Base-by-base conservation (phyloP, 92 coral and sea anemone species). In the Palythoa grandiflora region DNA sequence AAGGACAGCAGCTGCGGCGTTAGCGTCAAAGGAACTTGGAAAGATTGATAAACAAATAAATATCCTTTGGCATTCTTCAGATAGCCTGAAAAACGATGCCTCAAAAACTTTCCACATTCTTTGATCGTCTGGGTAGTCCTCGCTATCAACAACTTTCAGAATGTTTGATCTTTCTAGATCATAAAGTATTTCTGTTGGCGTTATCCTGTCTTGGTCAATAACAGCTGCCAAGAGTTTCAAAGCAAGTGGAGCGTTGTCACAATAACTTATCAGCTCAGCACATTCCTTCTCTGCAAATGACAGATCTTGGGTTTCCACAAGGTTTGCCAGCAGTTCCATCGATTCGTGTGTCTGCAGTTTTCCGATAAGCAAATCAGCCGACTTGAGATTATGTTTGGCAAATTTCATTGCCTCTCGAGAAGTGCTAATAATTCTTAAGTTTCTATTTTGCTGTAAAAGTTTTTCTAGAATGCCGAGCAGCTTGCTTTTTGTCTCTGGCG, bases 101-200 rank as follows among this genome's bases (percentile, higher is more conserved):
- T 83, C 76, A 19, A 83, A 60, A 36, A 83, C 35, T 15, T 83
- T 83, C n/a, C 16, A 9, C 59, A 83, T 40, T 65, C 76, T 83
- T 3, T 28, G 75, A 28, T 61, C 87, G 37, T 65, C 87, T 66
- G 87, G 87, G 55, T 40, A 19, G 87, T 65, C 87, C 28, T 47
- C 75, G n/a, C 3, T 52, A 39, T 83, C 77, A 44, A 66, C 35
- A 21, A 83, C 40, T 40, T 70, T 35, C 5, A 83, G 40, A 20
- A 83, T 40, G 37, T 66, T 70, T 20, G 57, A 70, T 61, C 2
- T 36, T 7, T 36, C 48, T 35, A 78, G 48, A 2, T 78, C 86
- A 35, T 48, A 47, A 51, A 87, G 86, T 50, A 68, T 73, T 12
- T 87, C 72, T 12, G 15, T 14, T 44, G 90, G 71, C 21, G 88